A percentile compares a stretch with the other conserved stretches of the same genome.
These are phyloP conservation scores for Chiloscyllium plagiosum DNA, from an alignment of 2,113 vertebrate species.

Conservation along the genomic window DNA sequence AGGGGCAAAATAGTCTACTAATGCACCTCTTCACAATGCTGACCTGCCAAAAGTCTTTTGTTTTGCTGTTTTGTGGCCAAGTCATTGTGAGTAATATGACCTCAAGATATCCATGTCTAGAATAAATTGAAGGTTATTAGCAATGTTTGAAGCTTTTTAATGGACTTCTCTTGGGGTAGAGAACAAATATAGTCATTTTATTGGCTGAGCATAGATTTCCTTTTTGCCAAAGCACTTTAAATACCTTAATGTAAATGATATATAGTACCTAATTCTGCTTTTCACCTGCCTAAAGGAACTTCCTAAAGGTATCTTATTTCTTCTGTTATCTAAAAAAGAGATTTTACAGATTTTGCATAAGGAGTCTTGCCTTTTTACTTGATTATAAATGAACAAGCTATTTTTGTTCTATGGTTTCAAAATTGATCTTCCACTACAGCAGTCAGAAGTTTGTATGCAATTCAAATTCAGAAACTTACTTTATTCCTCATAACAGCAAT, in stretches of 20 bases:
- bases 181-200: background rate
- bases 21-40: background rate
- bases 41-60: background rate
- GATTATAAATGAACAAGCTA: background rate
- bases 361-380: background rate
- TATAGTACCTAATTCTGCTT: background rate
- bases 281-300: background rate
- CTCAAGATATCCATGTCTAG: background rate
- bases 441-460: background rate
- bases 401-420: background rate
- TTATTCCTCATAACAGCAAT: background rate
- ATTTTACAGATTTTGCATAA: background rate
- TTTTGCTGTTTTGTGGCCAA: background rate
- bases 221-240: background rate
- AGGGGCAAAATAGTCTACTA: too few relatives aligned
- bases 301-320: background rate
- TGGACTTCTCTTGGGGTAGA: background rate
- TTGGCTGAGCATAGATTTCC: background rate
- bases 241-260: too few relatives aligned
- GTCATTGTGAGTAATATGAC: background rate
- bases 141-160: background rate
- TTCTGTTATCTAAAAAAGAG: background rate
- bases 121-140: background rate
- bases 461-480: background rate
- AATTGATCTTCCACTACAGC: background rate